These are phyloP conservation scores for Diacarnus erythraeanus DNA, from an alignment of 37 sponge, comb jelly and placozoan species.

Conservation along the genomic window DNA sequence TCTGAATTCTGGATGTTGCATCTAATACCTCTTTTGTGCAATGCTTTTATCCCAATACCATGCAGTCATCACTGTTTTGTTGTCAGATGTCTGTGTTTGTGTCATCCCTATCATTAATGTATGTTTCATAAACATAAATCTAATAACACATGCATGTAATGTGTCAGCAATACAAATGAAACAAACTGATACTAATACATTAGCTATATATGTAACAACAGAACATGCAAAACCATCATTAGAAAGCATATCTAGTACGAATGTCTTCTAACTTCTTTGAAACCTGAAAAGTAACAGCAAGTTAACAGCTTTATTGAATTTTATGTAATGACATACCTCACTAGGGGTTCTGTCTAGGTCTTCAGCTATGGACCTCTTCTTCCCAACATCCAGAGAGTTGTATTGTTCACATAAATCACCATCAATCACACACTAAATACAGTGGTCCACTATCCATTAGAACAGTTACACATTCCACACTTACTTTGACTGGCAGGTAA, in stretches of 20 bases:
- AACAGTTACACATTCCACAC: background rate
- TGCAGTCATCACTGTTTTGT: background rate
- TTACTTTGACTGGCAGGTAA: conserved; percentile 89
- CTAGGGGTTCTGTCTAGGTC: conserved; percentile 92
- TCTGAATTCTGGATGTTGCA: background rate
- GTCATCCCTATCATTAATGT: background rate
- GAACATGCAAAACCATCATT: background rate
- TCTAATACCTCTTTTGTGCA: background rate
- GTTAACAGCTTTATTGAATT: background rate
- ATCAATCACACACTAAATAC: conserved; percentile 78
- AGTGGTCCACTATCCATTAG: background rate
- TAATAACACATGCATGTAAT: background rate
- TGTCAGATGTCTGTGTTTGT: background rate
- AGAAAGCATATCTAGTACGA: conserved; percentile 95
- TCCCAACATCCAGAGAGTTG: conserved; percentile 90
- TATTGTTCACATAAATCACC: conserved; percentile 98
- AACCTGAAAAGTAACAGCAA: conserved; percentile 46
- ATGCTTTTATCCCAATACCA: background rate
- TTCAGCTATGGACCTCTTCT: conserved; percentile 82
- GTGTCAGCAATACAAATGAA: background rate
- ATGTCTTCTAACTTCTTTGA: conserved; percentile 98
- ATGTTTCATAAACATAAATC: too few species aligned
- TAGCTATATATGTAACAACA: too few species aligned
- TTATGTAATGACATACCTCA: conserved; percentile 62
- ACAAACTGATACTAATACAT: background rate